A percentile compares a stretch with the other conserved stretches of the same genome.
These are phyloP conservation scores for Tenodera sinensis DNA, from an alignment of 2,888 invertebrate species.

Conservation along the genomic window DNA sequence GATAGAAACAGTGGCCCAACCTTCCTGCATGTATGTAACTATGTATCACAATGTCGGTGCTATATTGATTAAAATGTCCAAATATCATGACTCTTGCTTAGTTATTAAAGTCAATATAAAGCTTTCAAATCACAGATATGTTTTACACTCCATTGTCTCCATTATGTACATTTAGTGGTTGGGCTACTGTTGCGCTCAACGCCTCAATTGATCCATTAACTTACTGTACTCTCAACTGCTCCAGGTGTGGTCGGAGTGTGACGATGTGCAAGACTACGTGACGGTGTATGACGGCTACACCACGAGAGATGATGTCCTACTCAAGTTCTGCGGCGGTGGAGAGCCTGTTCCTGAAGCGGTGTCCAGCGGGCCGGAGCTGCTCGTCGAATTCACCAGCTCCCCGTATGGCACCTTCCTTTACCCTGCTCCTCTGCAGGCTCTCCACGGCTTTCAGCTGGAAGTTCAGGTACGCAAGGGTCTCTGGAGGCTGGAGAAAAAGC, in stretches of 20 bases:
- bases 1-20: too few relatives aligned
- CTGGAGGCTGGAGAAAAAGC: neutral
- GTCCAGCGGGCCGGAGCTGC: constrained; percentile 81
- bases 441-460: constrained; percentile 87
- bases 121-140: too few relatives aligned
- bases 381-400: constrained; percentile 86
- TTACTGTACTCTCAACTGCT: neutral
- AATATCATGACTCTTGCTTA: too few relatives aligned
- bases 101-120: too few relatives aligned
- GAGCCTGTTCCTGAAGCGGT: constrained; percentile 81
- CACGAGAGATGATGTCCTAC: constrained; percentile 78
- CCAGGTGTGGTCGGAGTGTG: constrained; percentile 71
- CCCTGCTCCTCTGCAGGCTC: constrained; percentile 69
- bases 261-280: constrained; percentile 82
- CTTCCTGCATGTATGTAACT: too few relatives aligned
- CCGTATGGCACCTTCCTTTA: constrained; percentile 85
- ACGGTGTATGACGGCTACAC: constrained; percentile 87
- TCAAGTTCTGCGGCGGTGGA: constrained; percentile 82
- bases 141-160: too few relatives aligned
- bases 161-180: too few relatives aligned
- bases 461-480: constrained; percentile 59
- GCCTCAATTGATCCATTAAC: too few relatives aligned
- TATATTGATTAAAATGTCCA: too few relatives aligned
- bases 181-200: too few relatives aligned
- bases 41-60: too few relatives aligned